Base-by-base conservation (phyloP, 2,797 vertebrate genomes). In the Hipposideros larvatus region DNA sequence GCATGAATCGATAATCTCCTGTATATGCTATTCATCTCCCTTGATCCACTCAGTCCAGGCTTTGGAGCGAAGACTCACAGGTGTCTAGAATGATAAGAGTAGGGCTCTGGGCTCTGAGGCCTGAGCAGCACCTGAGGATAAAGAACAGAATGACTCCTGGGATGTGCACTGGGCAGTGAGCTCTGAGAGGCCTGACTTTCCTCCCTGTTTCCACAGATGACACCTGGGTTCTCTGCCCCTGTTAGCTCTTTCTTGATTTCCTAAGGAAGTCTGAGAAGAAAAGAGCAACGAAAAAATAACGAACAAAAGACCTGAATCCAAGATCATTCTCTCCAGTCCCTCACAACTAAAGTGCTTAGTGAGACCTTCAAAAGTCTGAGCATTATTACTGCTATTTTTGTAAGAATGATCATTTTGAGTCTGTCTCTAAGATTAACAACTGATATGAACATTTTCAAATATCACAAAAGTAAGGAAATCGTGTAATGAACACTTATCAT, bases 311-410 rank as follows among this genome's bases (percentile, higher is more conserved):
- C 19, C 34, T 84, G 34, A 63, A 63, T 24, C 57, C 59, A 87
- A 73, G 19, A 79, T 46, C 10, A 26, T 78, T 94, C n/a, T 82
- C 43, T 80, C 46, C 31, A 24, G 1, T 37, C 15, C 41, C 43
- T 91, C 55, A 53, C 61, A 80, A 77, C 70, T 48, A 5, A 75
- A 91, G 82, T 90, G 28, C 51, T 77, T 46, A 90, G 22, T 34
- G 46, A 75, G 73, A n/a, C 16, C 61, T 78, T 65, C 16, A 53
- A n/a, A 79, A 71, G n/a, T 4, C 2, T 26, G 59, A 87, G 31
- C 46, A 61, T 16, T 43, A 7, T 15, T 21, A 78, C 46, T 37
- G 21, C 28, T 74, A 19, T 24, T 84, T 79, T 75, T 65, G 2
- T 57, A 43, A 63, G 46, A 63, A 85, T 18, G 18, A 22, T 55